These are phyloP conservation scores for Meloidogyne exigua DNA, from an alignment of 1,140 invertebrate genomes.

Conservation along the genomic window DNA sequence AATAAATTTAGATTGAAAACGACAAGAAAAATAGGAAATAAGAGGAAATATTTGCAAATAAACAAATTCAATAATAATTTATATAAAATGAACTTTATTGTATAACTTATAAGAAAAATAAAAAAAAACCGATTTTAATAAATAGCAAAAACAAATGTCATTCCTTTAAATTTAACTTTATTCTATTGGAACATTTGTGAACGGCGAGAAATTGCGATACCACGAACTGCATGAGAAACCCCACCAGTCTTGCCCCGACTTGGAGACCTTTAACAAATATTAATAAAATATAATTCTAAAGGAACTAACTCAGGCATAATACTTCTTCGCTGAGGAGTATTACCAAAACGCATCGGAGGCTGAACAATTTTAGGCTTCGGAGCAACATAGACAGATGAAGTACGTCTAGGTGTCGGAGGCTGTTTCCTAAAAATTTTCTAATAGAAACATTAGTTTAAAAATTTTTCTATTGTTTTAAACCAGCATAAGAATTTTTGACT, in stretches of 20 bases:
- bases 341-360: conserved; percentile 28
- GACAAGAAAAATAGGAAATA: no score
- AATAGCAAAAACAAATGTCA: not conserved
- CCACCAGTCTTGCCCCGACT: not conserved
- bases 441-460: not conserved
- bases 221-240: conserved; percentile 27
- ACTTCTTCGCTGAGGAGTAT: not conserved
- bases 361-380: conserved; percentile 13
- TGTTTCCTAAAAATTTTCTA: not conserved
- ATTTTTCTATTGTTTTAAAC: not conserved
- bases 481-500: not conserved
- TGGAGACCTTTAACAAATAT: no score
- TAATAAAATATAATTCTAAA: not conserved
- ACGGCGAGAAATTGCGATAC: not conserved
- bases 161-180: not conserved
- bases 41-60: no score
- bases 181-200: no score
- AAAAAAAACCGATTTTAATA: conserved; percentile 2
- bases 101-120: not conserved
- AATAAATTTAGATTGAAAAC: no score
- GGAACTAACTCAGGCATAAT: not conserved
- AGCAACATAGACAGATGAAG: not conserved
- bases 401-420: not conserved
- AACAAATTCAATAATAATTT: no score
- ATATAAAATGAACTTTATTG: not conserved